Conservation (phyloP, 2,113 vertebrate species). For the Percopsis transmontana region DNA sequence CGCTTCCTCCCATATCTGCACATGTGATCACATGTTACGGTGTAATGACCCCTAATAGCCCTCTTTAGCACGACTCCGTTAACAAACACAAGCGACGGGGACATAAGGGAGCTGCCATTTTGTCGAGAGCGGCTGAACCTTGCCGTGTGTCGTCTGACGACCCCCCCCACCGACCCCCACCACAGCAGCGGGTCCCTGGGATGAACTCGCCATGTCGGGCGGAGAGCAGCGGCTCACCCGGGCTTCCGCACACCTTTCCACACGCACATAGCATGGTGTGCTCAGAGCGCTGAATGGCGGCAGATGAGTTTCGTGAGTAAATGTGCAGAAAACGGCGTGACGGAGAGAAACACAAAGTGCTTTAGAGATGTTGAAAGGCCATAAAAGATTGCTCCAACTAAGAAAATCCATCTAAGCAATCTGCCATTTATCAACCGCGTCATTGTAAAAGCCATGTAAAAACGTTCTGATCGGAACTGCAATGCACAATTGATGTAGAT, state of each 20-base stretch:
- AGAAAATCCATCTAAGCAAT: not conserved
- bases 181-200: conserved; percentile 29
- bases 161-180: conserved; percentile 15
- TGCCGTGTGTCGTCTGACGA: conserved; percentile 25
- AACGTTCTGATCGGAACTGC: not conserved
- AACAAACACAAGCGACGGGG: conserved; percentile 47
- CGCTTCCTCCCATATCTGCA: not conserved
- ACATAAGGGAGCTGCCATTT: conserved; percentile 43
- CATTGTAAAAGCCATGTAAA: not conserved
- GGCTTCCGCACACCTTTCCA: not conserved
- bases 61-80: conserved; percentile 34
- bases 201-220: conserved; percentile 17
- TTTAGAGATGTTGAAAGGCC: conserved; percentile 1
- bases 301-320: not conserved
- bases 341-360: not conserved
- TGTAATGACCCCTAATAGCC: conserved; percentile 51
- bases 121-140: conserved; percentile 38
- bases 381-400: not conserved
- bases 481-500: not conserved
- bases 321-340: not conserved
- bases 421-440: not conserved
- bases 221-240: conserved; percentile 8
- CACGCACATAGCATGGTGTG: not conserved
- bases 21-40: conserved; percentile 3
- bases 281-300: not conserved